Evolutionary conservation across 2,113 vertebrate species (phyloP), one percentile per base, ranked within the genome.

Genomic region (Periophthalmodon schlosseri): DNA sequence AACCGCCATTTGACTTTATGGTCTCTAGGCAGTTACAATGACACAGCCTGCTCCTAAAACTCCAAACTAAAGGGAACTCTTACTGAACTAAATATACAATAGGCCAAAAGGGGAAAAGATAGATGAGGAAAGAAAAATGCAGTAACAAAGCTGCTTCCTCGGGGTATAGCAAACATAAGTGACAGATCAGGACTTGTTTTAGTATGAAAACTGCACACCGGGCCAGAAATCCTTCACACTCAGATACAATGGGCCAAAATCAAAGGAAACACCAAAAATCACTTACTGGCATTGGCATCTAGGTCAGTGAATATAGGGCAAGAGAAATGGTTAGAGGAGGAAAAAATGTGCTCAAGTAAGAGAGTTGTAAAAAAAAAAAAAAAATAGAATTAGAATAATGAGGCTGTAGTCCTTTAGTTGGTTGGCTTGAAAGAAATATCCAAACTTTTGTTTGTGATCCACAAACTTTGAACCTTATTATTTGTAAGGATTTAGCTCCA

Each of bases 181-280:
- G 81, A 86, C 91, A 78, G 71, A 91, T 93, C 90, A 78, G 74
- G 84, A 92, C 93, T 86, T 85, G 91, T 87, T 87, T 0, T 23
- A 84, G 74, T 76, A 75, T 86, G 89, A 81, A 79, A 75, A 34
- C 18, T 33, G 14, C 76, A 78, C 63, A n/a, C 47, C 18, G 13
- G 77, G 85, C 70, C 74, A 88, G 61, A 76, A 73, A 72, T 28
- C 66, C 47, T 28, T 84, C 75, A 79, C 67, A 85, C 75, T 77
- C 20, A 16, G 10, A 47, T 57, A 82, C 33, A 74, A 8, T 56
- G 18, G 20, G 2, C 61, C 24, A 3, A 50, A 16, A 36, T 12
- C 63, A 50, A 68, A 13, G 61, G 12, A 46, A 44, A 54, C 63
- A 39, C 6, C 28, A 68, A 47, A 44, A 44, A 21, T 36, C 33